These are phyloP conservation scores for Prochilodus magdalenae DNA, from an alignment of 2,113 vertebrate species.

Conservation along the genomic window DNA sequence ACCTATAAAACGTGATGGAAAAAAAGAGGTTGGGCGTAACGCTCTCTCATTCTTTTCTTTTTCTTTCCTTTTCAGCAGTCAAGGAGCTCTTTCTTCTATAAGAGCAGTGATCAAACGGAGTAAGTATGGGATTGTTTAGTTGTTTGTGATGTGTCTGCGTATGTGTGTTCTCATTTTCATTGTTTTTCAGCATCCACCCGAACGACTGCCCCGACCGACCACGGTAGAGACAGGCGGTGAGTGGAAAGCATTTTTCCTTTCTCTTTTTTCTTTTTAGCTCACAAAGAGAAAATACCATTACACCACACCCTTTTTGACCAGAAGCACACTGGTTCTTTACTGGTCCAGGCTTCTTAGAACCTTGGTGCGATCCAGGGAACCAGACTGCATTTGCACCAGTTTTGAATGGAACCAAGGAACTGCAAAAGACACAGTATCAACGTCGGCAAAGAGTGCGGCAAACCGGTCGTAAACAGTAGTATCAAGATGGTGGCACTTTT, in stretches of 20 bases:
- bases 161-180: conserved; percentile 5
- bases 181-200: conserved; percentile 43
- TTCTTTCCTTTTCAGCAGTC: conserved; percentile 70
- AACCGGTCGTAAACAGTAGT: too few species aligned
- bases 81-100: conserved; percentile 87
- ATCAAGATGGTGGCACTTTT: too few species aligned
- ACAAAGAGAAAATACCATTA: background rate
- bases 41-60: conserved; percentile 36
- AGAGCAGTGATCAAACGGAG: conserved; percentile 87
- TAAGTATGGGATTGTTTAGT: conserved; percentile 69
- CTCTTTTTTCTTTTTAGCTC: background rate
- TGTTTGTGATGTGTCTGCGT: background rate
- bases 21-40: background rate
- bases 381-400: too few species aligned
- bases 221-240: conserved; percentile 54
- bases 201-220: conserved; percentile 41
- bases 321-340: too few species aligned
- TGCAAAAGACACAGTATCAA: too few species aligned
- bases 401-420: too few species aligned
- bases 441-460: too few species aligned
- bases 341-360: too few species aligned
- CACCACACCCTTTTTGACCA: too few species aligned
- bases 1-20: background rate
- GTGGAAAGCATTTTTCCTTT: background rate
- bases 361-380: too few species aligned